These are phyloP conservation scores for Coturnix japonica DNA, from an alignment of 2,113 vertebrate species.

Conservation along the genomic window DNA sequence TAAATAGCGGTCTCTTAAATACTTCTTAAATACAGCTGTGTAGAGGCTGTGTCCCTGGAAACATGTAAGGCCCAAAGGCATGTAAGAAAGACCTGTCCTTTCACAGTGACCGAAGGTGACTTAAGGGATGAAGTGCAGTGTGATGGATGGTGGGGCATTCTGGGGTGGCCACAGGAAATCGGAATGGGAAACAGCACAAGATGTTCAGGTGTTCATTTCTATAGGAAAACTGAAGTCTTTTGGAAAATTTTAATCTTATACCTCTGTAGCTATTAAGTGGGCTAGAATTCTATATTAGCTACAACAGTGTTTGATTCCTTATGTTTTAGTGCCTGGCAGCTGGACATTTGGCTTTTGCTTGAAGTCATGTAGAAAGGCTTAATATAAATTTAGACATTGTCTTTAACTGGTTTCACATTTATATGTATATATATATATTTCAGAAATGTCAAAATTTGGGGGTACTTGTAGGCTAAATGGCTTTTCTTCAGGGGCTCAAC, in stretches of 20 bases:
- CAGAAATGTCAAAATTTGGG: background rate
- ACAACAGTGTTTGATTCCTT: background rate
- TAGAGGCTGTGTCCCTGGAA: background rate
- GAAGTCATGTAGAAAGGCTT: background rate
- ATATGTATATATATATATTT: background rate
- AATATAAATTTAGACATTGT: background rate
- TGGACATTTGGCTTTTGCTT: background rate
- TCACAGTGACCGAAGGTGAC: background rate
- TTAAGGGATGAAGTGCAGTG: rapidly evolving
- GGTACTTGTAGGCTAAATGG: background rate
- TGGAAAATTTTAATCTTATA: background rate
- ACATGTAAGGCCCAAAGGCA: background rate
- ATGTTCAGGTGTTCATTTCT: background rate
- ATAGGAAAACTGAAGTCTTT: background rate
- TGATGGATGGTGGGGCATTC: rapidly evolving
- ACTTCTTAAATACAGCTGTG: background rate
- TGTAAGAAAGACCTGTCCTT: background rate
- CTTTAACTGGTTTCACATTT: slow-evolving; percentile 7
- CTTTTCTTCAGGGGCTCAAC: background rate
- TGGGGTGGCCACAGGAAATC: background rate
- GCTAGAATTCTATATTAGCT: background rate
- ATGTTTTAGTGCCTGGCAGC: background rate
- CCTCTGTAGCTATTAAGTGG: background rate
- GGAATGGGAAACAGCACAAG: rapidly evolving
- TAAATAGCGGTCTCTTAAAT: background rate